phyloP scores from a whole-genome alignment of 2,888 invertebrate species.

The Diloba caeruleocephala region DNA sequence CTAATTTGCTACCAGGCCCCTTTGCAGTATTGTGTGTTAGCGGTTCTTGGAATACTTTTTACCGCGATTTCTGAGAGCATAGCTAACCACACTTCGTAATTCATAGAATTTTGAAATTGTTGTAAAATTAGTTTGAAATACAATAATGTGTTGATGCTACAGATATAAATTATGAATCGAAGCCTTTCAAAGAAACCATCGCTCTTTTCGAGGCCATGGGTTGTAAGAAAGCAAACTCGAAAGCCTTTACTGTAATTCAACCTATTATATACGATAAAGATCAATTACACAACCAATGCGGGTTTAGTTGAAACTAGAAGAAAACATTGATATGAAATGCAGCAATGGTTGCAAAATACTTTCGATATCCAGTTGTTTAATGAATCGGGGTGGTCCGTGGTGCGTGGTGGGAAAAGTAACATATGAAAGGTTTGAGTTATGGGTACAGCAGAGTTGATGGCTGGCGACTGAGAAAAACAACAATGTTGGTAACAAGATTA shows the following conservation, averaged over 20 bases:
- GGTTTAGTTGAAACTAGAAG: background rate
- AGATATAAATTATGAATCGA: background rate
- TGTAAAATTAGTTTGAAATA: too few relatives aligned
- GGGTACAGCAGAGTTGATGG: constrained; percentile 40
- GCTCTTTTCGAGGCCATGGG: constrained; percentile 27
- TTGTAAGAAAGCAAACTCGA: constrained; percentile 27
- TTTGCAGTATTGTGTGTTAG: too few relatives aligned
- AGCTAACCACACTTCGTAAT: too few relatives aligned
- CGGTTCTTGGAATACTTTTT: too few relatives aligned
- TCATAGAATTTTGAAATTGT: too few relatives aligned
- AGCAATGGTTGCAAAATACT: background rate
- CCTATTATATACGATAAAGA: background rate
- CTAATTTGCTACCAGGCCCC: too few relatives aligned
- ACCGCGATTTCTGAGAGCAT: too few relatives aligned
- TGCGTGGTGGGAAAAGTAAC: constrained; percentile 21
- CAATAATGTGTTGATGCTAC: too few relatives aligned
- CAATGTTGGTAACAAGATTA: constrained; percentile 47
- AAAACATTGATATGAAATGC: background rate
- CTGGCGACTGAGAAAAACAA: constrained; percentile 33
- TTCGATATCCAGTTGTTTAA: background rate
- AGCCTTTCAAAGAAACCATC: constrained; percentile 9
- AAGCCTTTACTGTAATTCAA: constrained; percentile 7
- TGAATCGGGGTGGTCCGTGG: constrained; percentile 8
- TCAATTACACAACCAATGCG: background rate
- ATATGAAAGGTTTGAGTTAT: constrained; percentile 53